phyloP scores from a whole-genome alignment of 2,888 invertebrate species.

The Brenthis daphne region DNA sequence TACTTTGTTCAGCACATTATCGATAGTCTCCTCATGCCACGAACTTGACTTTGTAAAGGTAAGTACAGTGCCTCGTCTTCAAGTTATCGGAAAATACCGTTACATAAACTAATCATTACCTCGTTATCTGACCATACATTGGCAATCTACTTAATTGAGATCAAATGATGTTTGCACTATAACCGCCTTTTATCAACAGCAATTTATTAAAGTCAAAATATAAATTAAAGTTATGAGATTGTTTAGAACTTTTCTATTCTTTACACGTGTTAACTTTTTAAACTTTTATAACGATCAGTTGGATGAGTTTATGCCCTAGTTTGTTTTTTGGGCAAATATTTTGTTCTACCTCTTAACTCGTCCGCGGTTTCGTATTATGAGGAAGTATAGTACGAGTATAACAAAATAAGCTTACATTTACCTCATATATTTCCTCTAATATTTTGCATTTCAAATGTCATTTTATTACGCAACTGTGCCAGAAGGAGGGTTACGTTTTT shows the following conservation, averaged over 20 bases:
- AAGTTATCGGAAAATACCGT: constrained; percentile 29
- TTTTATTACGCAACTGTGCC: too few species aligned
- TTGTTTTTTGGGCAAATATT: too few species aligned
- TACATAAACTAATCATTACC: constrained; percentile 30
- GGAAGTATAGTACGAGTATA: too few species aligned
- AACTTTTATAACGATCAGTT: too few species aligned
- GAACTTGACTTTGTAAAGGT: constrained; percentile 25
- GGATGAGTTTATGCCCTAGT: too few species aligned
- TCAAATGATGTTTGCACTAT: constrained; percentile 49
- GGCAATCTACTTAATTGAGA: constrained; percentile 56
- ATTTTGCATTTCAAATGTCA: too few species aligned
- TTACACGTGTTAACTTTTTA: background rate
- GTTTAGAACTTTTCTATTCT: background rate
- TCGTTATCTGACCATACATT: constrained; percentile 28
- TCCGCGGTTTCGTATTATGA: too few species aligned
- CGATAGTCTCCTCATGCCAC: constrained; percentile 4
- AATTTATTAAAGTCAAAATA: constrained; percentile 29
- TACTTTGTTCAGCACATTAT: constrained; percentile 15
- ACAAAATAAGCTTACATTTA: too few species aligned
- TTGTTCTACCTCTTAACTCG: too few species aligned
- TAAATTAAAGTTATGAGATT: background rate
- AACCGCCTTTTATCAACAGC: constrained; percentile 24
- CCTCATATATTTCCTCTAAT: too few species aligned
- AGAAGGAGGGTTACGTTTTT: too few species aligned
- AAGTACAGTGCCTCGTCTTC: constrained; percentile 2